Evolutionary conservation across 2,797 vertebrate genomes (phyloP).

Genomic region (Bovichtus variegatus): DNA sequence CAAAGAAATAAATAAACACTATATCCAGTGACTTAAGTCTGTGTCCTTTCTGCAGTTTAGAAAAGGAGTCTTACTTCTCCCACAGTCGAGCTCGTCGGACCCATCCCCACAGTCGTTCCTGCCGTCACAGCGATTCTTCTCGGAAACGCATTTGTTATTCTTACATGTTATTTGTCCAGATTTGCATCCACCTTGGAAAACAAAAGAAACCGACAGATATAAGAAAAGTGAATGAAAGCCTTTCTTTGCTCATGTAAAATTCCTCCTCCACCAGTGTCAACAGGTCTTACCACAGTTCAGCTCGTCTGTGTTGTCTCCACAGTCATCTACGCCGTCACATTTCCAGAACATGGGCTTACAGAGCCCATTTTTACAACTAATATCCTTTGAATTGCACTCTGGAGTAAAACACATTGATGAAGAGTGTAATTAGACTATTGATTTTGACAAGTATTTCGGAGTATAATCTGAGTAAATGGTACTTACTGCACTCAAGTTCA

Average conservation of each 20-base stretch:
- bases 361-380: conserved; percentile 87
- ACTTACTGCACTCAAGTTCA: conserved; percentile 89
- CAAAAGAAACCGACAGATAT: not conserved
- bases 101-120: conserved; percentile 88
- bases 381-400: conserved; percentile 81
- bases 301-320: conserved; percentile 92
- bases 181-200: conserved; percentile 81
- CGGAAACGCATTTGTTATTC: conserved; percentile 86
- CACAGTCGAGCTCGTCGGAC: conserved; percentile 89
- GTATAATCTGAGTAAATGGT: not conserved
- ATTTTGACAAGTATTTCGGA: not conserved
- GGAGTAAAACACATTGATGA: conserved; percentile 4
- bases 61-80: conserved; percentile 64
- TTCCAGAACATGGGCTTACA: conserved; percentile 93
- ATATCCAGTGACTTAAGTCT: not conserved
- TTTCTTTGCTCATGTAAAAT: not conserved
- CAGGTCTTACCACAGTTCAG: conserved; percentile 86
- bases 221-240: not conserved
- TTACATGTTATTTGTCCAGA: conserved; percentile 80
- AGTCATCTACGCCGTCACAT: conserved; percentile 92
- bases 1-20: not conserved
- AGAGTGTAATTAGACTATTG: not conserved
- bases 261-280: not conserved
- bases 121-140: conserved; percentile 84
- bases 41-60: not conserved